Evolutionary conservation across 2,797 vertebrate genomes (phyloP).

Genomic region (Sebastes trivittatus): DNA sequence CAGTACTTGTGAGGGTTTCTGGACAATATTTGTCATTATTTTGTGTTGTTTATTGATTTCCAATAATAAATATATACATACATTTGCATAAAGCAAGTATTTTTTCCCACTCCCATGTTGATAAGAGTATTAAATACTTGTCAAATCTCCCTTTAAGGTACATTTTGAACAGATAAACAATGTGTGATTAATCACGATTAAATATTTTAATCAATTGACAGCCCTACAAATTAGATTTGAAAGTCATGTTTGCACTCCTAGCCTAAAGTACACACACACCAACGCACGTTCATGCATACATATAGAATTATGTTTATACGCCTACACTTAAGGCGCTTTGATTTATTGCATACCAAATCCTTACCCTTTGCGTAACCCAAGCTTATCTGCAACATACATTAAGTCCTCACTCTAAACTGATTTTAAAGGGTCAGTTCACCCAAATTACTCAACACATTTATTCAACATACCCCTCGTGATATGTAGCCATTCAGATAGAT

Average conservation of each 20-base stretch:
- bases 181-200: too few relatives aligned
- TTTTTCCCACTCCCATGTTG: too few relatives aligned
- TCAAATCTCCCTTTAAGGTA: too few relatives aligned
- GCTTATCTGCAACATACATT: background rate
- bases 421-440: background rate
- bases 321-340: background rate
- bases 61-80: too few relatives aligned
- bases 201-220: too few relatives aligned
- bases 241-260: background rate
- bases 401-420: background rate
- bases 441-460: background rate
- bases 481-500: background rate
- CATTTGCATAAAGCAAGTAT: too few relatives aligned
- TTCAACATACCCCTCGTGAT: background rate
- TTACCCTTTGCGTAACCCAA: background rate
- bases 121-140: too few relatives aligned
- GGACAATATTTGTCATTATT: too few relatives aligned
- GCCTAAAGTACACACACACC: background rate
- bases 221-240: background rate
- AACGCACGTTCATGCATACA: background rate
- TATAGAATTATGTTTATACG: background rate
- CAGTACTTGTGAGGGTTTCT: too few relatives aligned
- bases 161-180: too few relatives aligned
- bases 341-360: background rate
- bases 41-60: too few relatives aligned